Percentiles rank a stretch among this genome's conserved stretches.
Evolutionary conservation across 2,113 vertebrate species (phyloP).

Genomic region (Pimephales promelas): DNA sequence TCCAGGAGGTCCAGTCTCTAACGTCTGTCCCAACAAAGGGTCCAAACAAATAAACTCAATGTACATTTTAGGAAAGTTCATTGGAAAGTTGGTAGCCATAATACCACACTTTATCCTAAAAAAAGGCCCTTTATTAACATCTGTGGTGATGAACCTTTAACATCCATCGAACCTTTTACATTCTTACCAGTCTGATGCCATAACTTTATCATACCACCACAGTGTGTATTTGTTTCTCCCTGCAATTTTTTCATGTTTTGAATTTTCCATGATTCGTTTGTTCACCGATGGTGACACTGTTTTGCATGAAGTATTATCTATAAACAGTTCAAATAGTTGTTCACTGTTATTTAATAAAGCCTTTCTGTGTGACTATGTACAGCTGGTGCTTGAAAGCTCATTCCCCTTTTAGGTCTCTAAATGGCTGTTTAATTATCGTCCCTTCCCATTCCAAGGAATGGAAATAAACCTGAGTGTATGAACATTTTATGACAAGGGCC

Average conservation of each 20-base stretch:
- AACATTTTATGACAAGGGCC: not conserved
- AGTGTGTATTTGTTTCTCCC: not conserved
- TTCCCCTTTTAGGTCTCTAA: not conserved
- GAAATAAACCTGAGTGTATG: not conserved
- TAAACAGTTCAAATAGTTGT: not conserved
- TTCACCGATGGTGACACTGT: not conserved
- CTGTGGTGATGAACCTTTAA: not conserved
- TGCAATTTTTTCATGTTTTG: not conserved
- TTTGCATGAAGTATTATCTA: not conserved
- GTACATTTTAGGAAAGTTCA: not conserved
- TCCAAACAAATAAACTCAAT: not conserved
- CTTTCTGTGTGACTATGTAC: not conserved
- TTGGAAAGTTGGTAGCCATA: not conserved
- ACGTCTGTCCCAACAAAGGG: not conserved
- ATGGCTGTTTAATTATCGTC: not conserved
- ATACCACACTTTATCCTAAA: not conserved
- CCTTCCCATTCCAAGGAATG: not conserved
- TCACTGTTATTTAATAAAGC: not conserved
- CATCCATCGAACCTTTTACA: not conserved
- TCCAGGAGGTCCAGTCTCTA: not conserved
- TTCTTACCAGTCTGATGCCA: too few species aligned
- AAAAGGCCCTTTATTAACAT: not conserved
- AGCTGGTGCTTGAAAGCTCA: not conserved
- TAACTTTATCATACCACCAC: not conserved
- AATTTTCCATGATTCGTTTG: not conserved